These are phyloP conservation scores for Vultur gryphus DNA, from an alignment of 2,797 vertebrate genomes.

Conservation along the genomic window DNA sequence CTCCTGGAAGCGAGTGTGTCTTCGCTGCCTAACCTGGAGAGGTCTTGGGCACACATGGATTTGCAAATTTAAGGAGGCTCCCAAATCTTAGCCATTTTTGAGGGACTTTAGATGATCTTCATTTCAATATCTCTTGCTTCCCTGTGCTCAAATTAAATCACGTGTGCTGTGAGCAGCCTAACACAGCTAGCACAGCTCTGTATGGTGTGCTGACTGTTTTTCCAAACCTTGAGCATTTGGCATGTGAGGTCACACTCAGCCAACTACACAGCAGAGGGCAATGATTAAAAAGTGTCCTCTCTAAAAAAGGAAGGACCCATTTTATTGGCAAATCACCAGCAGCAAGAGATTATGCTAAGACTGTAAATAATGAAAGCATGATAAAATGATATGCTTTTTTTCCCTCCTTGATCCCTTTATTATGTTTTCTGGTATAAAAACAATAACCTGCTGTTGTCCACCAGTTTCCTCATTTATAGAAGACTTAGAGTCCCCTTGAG, in stretches of 20 bases:
- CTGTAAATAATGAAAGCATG: neutral
- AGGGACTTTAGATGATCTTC: neutral
- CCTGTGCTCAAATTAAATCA: neutral
- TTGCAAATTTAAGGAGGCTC: neutral
- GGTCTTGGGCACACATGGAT: neutral
- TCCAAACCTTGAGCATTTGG: neutral
- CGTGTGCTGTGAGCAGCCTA: fast-evolving
- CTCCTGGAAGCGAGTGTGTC: neutral
- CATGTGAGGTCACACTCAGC: neutral
- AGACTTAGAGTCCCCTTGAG: neutral
- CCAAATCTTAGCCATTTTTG: neutral
- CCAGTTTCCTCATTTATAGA: neutral
- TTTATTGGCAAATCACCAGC: neutral
- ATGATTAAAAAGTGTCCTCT: neutral
- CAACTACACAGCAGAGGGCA: neutral
- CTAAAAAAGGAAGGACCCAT: neutral
- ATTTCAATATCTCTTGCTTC: neutral
- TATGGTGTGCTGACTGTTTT: neutral
- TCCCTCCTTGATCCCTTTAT: neutral
- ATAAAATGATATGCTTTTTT: neutral
- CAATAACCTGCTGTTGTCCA: neutral
- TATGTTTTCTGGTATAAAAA: neutral
- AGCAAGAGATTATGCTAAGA: neutral
- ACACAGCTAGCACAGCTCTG: neutral
- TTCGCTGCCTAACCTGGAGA: neutral